Conservation (phyloP, 2,797 vertebrate species). For the Melanotaenia trifasciata region DNA sequence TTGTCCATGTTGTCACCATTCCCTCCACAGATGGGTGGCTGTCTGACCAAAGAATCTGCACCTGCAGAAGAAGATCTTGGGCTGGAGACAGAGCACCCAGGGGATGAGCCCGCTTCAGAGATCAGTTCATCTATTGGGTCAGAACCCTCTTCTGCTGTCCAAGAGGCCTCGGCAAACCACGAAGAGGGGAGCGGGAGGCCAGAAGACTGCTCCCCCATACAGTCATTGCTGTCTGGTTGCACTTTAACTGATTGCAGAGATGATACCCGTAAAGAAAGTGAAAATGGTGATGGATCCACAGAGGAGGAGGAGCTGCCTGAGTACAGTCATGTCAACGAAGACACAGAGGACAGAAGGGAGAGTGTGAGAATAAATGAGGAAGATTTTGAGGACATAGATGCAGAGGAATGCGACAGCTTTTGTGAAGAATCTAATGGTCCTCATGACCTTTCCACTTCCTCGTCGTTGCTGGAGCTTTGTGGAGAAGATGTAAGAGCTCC, state of each 20-base stretch:
- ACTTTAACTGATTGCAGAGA: constrained; percentile 67
- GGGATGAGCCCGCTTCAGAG: constrained; percentile 79
- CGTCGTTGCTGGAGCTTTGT: constrained; percentile 75
- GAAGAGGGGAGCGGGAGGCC: constrained; percentile 63
- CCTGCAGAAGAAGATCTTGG: constrained; percentile 82
- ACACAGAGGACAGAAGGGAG: constrained; percentile 55
- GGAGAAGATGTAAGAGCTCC: constrained; percentile 79
- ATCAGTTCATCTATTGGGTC: constrained; percentile 71
- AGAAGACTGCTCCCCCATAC: constrained; percentile 67
- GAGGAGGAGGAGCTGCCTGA: constrained; percentile 89
- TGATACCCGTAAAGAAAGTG: constrained; percentile 85
- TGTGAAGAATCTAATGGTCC: constrained; percentile 70
- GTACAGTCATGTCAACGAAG: constrained; percentile 74
- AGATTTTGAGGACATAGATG: constrained; percentile 78
- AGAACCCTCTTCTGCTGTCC: constrained; percentile 68
- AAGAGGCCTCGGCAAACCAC: constrained; percentile 65
- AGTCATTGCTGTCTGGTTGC: constrained; percentile 72
- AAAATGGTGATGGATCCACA: constrained; percentile 86
- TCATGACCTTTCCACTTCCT: constrained; percentile 74
- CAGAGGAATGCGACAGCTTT: constrained; percentile 71
- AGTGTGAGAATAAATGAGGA: constrained; percentile 66
- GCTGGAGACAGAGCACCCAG: constrained; percentile 81
- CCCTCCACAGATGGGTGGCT: constrained; percentile 85
- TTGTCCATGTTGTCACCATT: constrained; percentile 83
- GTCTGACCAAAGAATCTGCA: constrained; percentile 85